phyloP scores from a whole-genome alignment of 2,888 invertebrate genomes.

The Parnassius smintheus region DNA sequence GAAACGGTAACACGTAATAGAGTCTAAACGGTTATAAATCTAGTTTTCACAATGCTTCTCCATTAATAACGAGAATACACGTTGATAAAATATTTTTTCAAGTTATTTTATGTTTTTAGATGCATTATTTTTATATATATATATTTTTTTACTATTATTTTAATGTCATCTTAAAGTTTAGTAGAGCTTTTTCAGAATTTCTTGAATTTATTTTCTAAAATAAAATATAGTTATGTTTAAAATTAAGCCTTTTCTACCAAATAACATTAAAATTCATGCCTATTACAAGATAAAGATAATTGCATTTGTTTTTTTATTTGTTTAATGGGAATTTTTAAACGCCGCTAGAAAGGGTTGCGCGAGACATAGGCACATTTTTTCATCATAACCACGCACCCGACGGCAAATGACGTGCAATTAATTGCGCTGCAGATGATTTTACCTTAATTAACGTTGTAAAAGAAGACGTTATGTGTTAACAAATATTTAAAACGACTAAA shows the following conservation, averaged over 20 bases:
- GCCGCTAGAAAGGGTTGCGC: slow-evolving; percentile 18
- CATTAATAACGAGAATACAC: not conserved
- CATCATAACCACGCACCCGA: slow-evolving; percentile 55
- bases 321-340: not conserved
- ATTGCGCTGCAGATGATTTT: slow-evolving; percentile 3
- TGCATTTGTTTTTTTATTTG: not conserved
- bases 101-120: too few species aligned
- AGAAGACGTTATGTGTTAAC: not conserved
- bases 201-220: too few species aligned
- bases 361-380: slow-evolving; percentile 72
- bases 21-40: slow-evolving; percentile 19
- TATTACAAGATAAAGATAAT: too few species aligned
- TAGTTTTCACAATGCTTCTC: slow-evolving; percentile 7
- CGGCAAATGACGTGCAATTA: slow-evolving; percentile 48
- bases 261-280: too few species aligned
- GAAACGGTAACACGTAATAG: slow-evolving; percentile 5
- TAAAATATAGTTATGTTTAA: too few species aligned
- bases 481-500: not conserved
- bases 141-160: too few species aligned
- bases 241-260: too few species aligned
- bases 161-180: too few species aligned
- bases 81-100: too few species aligned
- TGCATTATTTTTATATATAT: too few species aligned
- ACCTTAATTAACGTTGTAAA: not conserved
- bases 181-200: too few species aligned